Conservation (phyloP, 1,140 invertebrate genomes). For the Zaprionus capensis region DNA sequence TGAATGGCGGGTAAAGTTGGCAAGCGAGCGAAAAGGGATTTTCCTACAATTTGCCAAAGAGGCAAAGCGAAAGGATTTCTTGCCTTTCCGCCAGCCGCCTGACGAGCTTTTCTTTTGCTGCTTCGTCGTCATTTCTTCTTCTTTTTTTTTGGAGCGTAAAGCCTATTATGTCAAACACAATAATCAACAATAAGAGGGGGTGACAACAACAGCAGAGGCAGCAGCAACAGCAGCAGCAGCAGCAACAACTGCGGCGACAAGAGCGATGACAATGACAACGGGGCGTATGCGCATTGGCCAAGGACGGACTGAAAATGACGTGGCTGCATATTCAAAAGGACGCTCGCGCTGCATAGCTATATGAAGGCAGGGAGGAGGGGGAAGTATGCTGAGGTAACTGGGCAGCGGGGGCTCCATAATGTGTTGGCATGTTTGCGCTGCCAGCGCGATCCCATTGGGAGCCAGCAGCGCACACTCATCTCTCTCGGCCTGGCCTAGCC, state of each 20-base stretch:
- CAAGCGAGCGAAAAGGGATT: slow-evolving; percentile 63
- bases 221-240: slow-evolving; percentile 27
- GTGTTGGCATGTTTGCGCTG: slow-evolving; percentile 67
- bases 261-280: slow-evolving; percentile 61
- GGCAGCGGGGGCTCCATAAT: slow-evolving; percentile 45
- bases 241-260: slow-evolving; percentile 31
- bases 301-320: slow-evolving; percentile 54
- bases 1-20: slow-evolving; percentile 50
- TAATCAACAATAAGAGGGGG: slow-evolving; percentile 73
- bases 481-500: background rate
- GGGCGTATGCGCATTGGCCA: slow-evolving; percentile 66
- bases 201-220: slow-evolving; percentile 46
- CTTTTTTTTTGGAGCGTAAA: slow-evolving; percentile 78
- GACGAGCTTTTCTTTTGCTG: slow-evolving; percentile 11
- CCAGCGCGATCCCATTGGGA: slow-evolving; percentile 29
- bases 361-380: background rate
- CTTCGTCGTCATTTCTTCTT: slow-evolving; percentile 20
- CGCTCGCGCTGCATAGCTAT: slow-evolving; percentile 31
- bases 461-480: background rate
- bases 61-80: slow-evolving; percentile 72
- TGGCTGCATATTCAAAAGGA: slow-evolving; percentile 72
- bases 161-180: slow-evolving; percentile 84
- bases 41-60: slow-evolving; percentile 79
- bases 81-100: slow-evolving; percentile 34
- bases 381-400: slow-evolving; percentile 9